Conservation (phyloP, 2,888 invertebrate species). For the Thymelicus sylvestris region DNA sequence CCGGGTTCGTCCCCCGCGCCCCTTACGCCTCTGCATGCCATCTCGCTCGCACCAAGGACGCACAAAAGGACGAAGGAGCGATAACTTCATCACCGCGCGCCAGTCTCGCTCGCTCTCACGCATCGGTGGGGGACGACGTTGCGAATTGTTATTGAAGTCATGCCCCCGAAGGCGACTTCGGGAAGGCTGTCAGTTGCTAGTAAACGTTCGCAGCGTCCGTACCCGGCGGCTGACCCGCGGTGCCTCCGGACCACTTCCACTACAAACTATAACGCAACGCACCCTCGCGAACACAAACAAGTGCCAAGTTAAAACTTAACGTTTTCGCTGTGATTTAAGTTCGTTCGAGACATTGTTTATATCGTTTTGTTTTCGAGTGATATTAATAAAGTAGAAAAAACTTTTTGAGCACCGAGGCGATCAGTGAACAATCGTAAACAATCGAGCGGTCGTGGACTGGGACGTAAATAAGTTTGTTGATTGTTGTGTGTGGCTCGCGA, state of each 20-base stretch:
- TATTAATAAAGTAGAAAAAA: constrained; percentile 58
- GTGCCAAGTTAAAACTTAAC: constrained; percentile 64
- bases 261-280: constrained; percentile 64
- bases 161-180: constrained; percentile 85
- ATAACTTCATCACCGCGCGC: constrained; percentile 82
- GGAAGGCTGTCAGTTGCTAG: constrained; percentile 84
- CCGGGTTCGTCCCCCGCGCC: constrained; percentile 71
- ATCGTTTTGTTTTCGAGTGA: constrained; percentile 47
- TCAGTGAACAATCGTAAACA: constrained; percentile 43
- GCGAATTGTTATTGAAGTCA: constrained; percentile 86
- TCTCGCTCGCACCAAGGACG: constrained; percentile 81
- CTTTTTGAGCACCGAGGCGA: constrained; percentile 55
- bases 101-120: constrained; percentile 80
- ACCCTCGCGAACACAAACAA: constrained; percentile 65
- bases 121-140: constrained; percentile 84
- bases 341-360: constrained; percentile 51
- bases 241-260: constrained; percentile 61
- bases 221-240: constrained; percentile 70
- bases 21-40: constrained; percentile 57
- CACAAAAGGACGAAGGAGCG: constrained; percentile 86
- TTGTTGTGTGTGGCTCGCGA: constrained; percentile 33
- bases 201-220: constrained; percentile 81
- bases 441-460: constrained; percentile 37
- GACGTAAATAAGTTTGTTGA: constrained; percentile 46
- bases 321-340: constrained; percentile 64